A percentile compares a stretch with the other conserved stretches of the same genome.
phyloP scores from a whole-genome alignment of 2,797 vertebrate genomes.

The Smutsia temminckii region DNA sequence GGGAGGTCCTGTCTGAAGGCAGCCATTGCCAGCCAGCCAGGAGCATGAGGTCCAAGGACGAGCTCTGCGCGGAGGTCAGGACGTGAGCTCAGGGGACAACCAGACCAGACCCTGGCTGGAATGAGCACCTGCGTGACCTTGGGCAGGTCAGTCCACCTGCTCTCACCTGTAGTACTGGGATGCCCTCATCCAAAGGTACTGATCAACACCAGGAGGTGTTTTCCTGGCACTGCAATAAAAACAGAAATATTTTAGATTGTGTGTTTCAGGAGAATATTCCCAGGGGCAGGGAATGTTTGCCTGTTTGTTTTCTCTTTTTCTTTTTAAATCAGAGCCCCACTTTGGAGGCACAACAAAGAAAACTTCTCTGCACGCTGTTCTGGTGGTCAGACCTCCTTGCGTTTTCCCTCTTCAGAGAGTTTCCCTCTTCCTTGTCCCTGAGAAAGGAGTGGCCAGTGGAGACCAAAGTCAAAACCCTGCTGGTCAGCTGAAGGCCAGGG shows the following conservation, averaged over 20 bases:
- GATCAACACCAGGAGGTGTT: background rate
- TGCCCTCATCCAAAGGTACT: background rate
- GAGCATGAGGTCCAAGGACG: background rate
- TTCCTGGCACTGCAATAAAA: background rate
- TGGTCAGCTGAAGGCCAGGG: background rate
- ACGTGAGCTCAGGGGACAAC: background rate
- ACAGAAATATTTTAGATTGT: background rate
- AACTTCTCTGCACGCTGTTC: background rate
- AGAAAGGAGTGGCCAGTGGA: background rate
- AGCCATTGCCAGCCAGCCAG: background rate
- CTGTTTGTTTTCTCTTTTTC: slow-evolving; percentile 28
- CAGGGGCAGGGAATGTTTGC: background rate
- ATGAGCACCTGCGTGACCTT: background rate
- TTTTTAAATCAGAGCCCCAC: slow-evolving; percentile 7
- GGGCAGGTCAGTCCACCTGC: background rate
- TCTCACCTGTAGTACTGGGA: background rate
- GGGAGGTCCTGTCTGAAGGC: background rate
- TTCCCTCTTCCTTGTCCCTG: slow-evolving; percentile 21
- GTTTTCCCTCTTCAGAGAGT: slow-evolving; percentile 29
- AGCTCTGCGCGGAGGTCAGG: background rate
- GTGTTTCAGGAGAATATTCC: background rate
- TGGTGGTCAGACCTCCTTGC: slow-evolving; percentile 44
- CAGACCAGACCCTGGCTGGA: background rate
- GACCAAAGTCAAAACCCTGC: background rate
- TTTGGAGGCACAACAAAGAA: slow-evolving; percentile 51